phyloP scores from a whole-genome alignment of 2,888 invertebrate genomes.

The Drosophila mulleri region DNA sequence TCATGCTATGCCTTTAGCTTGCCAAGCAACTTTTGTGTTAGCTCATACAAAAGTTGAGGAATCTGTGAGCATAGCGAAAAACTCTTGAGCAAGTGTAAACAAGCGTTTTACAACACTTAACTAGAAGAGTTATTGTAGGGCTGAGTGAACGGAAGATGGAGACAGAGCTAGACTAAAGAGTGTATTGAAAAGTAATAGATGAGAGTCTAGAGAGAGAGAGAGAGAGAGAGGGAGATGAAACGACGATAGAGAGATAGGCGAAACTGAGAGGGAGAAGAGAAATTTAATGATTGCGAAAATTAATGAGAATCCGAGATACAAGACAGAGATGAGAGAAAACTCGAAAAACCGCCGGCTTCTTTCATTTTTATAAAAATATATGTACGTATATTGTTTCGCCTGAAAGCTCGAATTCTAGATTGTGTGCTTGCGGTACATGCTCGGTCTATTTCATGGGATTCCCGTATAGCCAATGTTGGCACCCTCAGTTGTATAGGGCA shows the following conservation, averaged over 20 bases:
- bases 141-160: too few species aligned
- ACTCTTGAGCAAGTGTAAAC: not conserved
- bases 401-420: not conserved
- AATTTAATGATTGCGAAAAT: too few species aligned
- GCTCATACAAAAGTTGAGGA: not conserved
- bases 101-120: slow-evolving; percentile 7
- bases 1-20: not conserved
- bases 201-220: not conserved
- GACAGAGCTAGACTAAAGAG: too few species aligned
- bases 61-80: not conserved
- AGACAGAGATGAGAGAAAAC: not conserved
- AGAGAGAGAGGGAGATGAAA: not conserved
- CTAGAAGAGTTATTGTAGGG: too few species aligned
- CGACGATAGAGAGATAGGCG: too few species aligned
- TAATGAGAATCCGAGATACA: not conserved
- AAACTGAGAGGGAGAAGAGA: too few species aligned
- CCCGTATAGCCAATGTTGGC: not conserved
- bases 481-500: slow-evolving; percentile 48
- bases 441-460: slow-evolving; percentile 1
- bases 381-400: not conserved
- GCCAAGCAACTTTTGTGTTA: not conserved
- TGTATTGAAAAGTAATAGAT: not conserved
- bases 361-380: not conserved
- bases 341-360: not conserved
- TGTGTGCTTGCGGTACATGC: not conserved